Evolutionary conservation across 2,797 vertebrate genomes (phyloP).

Genomic region (Falco berigora): DNA sequence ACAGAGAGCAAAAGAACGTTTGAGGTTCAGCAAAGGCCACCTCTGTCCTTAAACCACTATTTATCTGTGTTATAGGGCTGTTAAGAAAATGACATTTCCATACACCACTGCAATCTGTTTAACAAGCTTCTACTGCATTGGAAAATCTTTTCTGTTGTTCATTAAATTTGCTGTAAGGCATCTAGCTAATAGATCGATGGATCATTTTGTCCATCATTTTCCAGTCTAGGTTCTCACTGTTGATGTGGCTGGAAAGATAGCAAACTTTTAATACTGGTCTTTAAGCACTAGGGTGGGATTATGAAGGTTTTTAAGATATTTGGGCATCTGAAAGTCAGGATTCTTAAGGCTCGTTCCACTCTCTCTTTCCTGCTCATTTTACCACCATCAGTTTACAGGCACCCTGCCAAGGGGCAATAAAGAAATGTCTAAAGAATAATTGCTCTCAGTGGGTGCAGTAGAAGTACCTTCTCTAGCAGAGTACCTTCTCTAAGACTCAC

Average conservation of each 20-base stretch:
- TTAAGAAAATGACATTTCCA: constrained; percentile 8
- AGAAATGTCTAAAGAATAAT: not conserved
- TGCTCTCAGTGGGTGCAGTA: not conserved
- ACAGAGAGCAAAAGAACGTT: not conserved
- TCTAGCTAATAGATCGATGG: not conserved
- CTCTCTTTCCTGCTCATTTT: not conserved
- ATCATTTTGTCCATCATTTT: not conserved
- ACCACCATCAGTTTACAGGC: not conserved
- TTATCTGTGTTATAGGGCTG: constrained; percentile 4
- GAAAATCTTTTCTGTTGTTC: not conserved
- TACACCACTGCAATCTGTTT: constrained; percentile 1
- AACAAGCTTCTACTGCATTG: not conserved
- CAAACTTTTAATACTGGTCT: not conserved
- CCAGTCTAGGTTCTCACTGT: not conserved
- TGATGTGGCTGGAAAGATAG: not conserved
- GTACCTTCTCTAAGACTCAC: not conserved
- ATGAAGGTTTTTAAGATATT: not conserved
- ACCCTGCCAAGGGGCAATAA: not conserved
- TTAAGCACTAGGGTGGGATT: not conserved
- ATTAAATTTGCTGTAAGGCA: not conserved
- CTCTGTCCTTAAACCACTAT: constrained; percentile 25
- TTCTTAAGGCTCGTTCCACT: not conserved
- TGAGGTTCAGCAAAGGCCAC: constrained; percentile 26
- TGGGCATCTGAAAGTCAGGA: not conserved
- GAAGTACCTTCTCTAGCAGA: no score